Evolutionary conservation across 2,888 invertebrate genomes (phyloP).

Genomic region (Microctonus brassicae): DNA sequence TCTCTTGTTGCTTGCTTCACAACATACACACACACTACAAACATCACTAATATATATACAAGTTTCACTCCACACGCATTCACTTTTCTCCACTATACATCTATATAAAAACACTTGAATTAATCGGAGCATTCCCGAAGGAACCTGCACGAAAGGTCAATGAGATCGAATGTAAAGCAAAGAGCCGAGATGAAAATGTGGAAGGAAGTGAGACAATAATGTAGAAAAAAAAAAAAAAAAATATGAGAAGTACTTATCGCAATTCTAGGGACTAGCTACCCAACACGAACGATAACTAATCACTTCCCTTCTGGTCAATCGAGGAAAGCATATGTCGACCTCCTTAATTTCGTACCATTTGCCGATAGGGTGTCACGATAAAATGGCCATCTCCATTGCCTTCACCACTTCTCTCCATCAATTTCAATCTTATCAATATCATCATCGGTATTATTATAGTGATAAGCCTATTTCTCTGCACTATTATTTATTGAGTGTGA

Average conservation of each 20-base stretch:
- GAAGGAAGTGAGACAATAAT: neutral
- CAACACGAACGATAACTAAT: conserved; percentile 43
- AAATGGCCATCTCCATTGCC: neutral
- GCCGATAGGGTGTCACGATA: conserved; percentile 30
- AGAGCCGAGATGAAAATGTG: neutral
- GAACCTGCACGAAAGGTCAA: conserved; percentile 67
- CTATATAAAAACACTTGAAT: conserved; percentile 69
- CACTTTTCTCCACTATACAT: conserved; percentile 38
- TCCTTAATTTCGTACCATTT: conserved; percentile 38
- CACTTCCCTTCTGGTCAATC: conserved; percentile 38
- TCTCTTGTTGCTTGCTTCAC: conserved; percentile 28
- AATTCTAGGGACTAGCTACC: conserved; percentile 20
- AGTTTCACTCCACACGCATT: neutral
- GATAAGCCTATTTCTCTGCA: neutral
- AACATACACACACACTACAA: neutral
- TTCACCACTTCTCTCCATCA: neutral
- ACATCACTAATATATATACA: neutral
- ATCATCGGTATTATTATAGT: neutral
- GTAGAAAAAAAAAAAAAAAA: conserved; percentile 12
- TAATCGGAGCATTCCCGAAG: conserved; percentile 67
- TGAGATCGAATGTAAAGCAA: conserved; percentile 49
- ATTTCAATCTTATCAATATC: conserved; percentile 11
- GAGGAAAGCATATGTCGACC: conserved; percentile 44
- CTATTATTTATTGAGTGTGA: conserved; percentile 10
- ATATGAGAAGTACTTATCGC: conserved; percentile 52